Conservation (phyloP, 2,797 vertebrate species). For the Potorous gilbertii region DNA sequence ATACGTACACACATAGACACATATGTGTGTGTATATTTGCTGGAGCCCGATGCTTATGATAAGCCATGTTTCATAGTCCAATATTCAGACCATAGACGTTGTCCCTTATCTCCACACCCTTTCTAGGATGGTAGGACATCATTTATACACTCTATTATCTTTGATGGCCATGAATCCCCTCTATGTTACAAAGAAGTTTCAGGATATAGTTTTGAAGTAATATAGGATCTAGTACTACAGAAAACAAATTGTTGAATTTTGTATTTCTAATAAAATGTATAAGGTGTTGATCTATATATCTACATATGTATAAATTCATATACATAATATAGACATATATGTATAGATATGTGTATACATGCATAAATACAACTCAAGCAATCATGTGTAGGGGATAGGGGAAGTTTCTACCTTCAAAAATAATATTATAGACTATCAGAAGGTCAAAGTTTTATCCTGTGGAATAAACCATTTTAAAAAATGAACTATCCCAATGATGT, state of each 20-base stretch:
- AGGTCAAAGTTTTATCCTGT: neutral
- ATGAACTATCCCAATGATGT: neutral
- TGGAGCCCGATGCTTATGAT: neutral
- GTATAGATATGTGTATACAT: neutral
- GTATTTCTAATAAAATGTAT: neutral
- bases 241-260: neutral
- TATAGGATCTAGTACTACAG: neutral
- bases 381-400: neutral
- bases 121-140: neutral
- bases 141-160: neutral
- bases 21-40: neutral
- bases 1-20: too few relatives aligned
- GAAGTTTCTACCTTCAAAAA: neutral
- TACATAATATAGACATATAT: neutral
- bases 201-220: neutral
- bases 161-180: neutral
- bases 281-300: too few relatives aligned
- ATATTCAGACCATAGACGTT: neutral
- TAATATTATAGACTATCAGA: neutral
- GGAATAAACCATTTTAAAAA: neutral
- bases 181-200: neutral
- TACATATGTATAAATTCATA: neutral
- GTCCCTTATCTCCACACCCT: neutral
- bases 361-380: neutral
- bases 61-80: neutral